A percentile compares a stretch with the other conserved stretches of the same genome.
phyloP scores from a whole-genome alignment of 2,888 invertebrate species.

The Eremobia ochroleuca region DNA sequence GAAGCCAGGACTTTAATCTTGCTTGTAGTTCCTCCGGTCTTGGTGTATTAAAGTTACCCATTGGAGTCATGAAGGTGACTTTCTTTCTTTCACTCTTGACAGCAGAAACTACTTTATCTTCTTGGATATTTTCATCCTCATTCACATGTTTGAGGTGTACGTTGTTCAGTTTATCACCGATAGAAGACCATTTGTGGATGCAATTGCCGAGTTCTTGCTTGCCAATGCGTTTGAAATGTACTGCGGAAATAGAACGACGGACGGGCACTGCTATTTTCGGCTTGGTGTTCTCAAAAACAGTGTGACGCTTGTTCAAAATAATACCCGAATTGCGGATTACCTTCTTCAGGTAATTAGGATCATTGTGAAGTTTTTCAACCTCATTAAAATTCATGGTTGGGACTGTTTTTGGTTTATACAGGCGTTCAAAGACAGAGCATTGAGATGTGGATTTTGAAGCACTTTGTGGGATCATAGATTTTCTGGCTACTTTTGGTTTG shows the following conservation, averaged over 20 bases:
- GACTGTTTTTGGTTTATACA: conserved; percentile 82
- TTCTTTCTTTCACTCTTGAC: conserved; percentile 86
- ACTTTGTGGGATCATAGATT: conserved; percentile 72
- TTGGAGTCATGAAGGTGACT: conserved; percentile 84
- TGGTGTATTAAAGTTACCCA: conserved; percentile 82
- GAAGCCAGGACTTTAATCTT: conserved; percentile 88
- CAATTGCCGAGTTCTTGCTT: conserved; percentile 82
- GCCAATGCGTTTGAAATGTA: conserved; percentile 85
- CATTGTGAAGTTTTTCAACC: conserved; percentile 75
- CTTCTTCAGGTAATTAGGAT: conserved; percentile 79
- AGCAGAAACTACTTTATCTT: conserved; percentile 80
- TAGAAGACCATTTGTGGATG: conserved; percentile 85
- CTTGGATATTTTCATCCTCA: conserved; percentile 78
- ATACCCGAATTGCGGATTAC: conserved; percentile 74
- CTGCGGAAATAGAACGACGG: conserved; percentile 87
- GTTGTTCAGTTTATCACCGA: conserved; percentile 83
- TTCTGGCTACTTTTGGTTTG: conserved; percentile 60
- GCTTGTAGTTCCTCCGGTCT: conserved; percentile 83
- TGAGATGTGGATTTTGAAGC: conserved; percentile 45
- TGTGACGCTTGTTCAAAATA: conserved; percentile 77
- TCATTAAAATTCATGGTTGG: conserved; percentile 67
- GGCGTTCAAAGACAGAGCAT: conserved; percentile 84
- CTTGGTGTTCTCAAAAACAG: conserved; percentile 72
- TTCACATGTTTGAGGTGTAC: conserved; percentile 77
- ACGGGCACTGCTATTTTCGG: conserved; percentile 68